These are phyloP conservation scores for Psammodynastes pulverulentus DNA, from an alignment of 2,113 vertebrate species.

Conservation along the genomic window DNA sequence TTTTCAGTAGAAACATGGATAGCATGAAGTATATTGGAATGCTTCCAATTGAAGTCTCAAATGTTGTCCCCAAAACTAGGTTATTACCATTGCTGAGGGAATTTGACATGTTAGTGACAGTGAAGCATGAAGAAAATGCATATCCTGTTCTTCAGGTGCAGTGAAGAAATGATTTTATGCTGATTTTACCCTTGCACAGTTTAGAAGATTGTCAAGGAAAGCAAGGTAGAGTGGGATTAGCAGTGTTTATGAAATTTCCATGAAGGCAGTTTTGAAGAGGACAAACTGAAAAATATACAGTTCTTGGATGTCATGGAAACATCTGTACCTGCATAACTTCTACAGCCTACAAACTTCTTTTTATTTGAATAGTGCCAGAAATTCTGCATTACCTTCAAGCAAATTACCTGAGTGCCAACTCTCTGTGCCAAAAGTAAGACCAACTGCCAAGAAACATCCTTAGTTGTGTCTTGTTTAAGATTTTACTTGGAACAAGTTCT, in stretches of 20 bases:
- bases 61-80: neutral
- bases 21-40: neutral
- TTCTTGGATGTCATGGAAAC: neutral
- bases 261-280: neutral
- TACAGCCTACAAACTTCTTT: neutral
- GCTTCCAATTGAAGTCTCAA: neutral
- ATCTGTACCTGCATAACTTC: neutral
- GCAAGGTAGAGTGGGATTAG: neutral
- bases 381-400: neutral
- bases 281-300: neutral
- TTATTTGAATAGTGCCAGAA: neutral
- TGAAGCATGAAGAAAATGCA: neutral
- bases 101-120: neutral
- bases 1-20: neutral
- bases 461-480: neutral
- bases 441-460: neutral
- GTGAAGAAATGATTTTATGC: neutral
- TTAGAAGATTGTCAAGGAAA: neutral
- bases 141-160: neutral
- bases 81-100: neutral
- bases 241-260: neutral
- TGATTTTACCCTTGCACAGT: neutral
- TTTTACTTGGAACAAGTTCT: neutral
- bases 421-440: neutral
- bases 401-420: neutral